Conservation (phyloP, 2,888 invertebrate species). For the Drosophila ustulata region DNA sequence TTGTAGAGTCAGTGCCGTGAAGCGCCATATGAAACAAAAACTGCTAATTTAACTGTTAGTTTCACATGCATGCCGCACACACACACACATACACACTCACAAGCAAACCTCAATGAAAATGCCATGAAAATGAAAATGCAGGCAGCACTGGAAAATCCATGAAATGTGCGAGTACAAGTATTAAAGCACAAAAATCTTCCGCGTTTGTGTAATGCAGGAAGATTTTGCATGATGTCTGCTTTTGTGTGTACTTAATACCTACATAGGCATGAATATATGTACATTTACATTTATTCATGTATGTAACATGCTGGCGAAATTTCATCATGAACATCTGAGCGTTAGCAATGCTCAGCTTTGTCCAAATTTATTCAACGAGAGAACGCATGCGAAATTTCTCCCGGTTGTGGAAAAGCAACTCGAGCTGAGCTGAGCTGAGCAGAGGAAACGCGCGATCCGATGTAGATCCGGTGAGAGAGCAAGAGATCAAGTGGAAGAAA, state of each 20-base stretch:
- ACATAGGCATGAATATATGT: background rate
- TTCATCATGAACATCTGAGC: conserved; percentile 19
- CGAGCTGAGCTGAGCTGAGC: conserved; percentile 4
- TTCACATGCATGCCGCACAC: conserved; percentile 57
- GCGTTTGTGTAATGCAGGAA: conserved; percentile 82
- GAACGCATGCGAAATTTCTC: conserved; percentile 12
- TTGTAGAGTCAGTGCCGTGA: conserved; percentile 62
- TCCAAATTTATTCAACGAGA: background rate
- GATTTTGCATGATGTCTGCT: conserved; percentile 71
- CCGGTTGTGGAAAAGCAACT: conserved; percentile 24
- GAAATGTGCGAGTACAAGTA: conserved; percentile 67
- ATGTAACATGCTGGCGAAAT: conserved; percentile 9
- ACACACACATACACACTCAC: conserved; percentile 25
- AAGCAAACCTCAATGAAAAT: conserved; percentile 67
- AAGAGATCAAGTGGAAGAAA: conserved; percentile 61
- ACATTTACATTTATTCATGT: background rate
- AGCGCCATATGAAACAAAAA: conserved; percentile 64
- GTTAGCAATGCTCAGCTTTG: background rate
- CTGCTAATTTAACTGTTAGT: conserved; percentile 79
- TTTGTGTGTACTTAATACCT: conserved; percentile 33
- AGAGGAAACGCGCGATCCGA: conserved; percentile 4
- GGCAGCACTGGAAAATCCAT: conserved; percentile 68
- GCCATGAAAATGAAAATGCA: conserved; percentile 73
- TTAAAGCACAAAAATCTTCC: conserved; percentile 74
- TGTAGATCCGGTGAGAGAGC: conserved; percentile 37